Conservation (phyloP, 2,888 invertebrate genomes). For the Drosophila buzzatii region DNA sequence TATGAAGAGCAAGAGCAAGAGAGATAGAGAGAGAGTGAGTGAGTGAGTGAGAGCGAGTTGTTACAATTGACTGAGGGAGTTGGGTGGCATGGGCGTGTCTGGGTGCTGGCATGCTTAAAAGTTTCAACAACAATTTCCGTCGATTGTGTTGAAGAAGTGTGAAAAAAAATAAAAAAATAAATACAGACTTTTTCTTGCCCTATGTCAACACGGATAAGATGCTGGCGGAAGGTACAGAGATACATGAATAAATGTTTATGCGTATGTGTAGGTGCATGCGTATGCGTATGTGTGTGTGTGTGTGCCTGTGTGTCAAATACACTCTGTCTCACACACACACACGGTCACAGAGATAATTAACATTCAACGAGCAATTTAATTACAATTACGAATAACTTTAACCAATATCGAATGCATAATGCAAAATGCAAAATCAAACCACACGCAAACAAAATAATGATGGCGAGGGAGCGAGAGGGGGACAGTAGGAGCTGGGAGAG, state of each 20-base stretch:
- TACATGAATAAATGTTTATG: constrained; percentile 23
- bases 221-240: constrained; percentile 17
- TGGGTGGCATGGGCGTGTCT: background rate
- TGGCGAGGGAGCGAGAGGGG: constrained; percentile 17
- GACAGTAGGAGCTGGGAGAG: background rate
- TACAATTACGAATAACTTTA: constrained; percentile 64
- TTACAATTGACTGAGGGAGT: constrained; percentile 7
- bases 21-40: background rate
- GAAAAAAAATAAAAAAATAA: constrained; percentile 43
- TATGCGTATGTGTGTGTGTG: constrained; percentile 12
- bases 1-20: background rate
- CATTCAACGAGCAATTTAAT: constrained; percentile 69
- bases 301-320: constrained; percentile 12
- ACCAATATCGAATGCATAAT: constrained; percentile 49
- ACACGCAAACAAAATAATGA: constrained; percentile 36
- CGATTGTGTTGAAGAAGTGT: constrained; percentile 56
- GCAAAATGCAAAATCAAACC: constrained; percentile 35
- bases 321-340: constrained; percentile 15
- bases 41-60: background rate
- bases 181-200: constrained; percentile 11
- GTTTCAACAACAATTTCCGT: constrained; percentile 66
- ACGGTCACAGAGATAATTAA: constrained; percentile 25
- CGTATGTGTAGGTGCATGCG: constrained; percentile 46
- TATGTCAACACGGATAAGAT: constrained; percentile 40
- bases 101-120: constrained; percentile 15